Evolutionary conservation across 2,113 vertebrate genomes (phyloP).

Genomic region (Chloroceryle aenea): DNA sequence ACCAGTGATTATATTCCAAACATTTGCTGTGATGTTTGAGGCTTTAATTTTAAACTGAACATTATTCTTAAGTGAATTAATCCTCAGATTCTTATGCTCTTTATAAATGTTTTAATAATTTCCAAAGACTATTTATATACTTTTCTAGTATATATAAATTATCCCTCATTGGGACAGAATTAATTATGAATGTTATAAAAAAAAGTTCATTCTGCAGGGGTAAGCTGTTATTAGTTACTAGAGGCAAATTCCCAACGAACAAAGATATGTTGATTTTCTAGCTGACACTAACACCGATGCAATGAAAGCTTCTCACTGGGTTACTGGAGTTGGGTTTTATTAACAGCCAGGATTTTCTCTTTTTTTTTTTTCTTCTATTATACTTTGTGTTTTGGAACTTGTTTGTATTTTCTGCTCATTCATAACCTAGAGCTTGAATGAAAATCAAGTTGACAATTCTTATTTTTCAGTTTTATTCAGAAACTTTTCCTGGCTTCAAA

Average conservation of each 20-base stretch:
- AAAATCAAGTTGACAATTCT: not conserved
- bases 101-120: not conserved
- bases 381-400: not conserved
- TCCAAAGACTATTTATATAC: not conserved
- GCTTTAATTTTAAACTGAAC: slow-evolving; percentile 20
- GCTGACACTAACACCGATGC: not conserved
- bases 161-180: not conserved
- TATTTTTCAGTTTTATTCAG: not conserved
- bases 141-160: not conserved
- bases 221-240: not conserved
- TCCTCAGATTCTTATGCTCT: not conserved
- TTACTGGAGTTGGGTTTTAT: not conserved
- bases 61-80: not conserved
- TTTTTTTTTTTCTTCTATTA: not conserved
- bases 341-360: rapidly evolving
- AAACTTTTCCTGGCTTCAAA: not conserved
- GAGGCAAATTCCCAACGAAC: not conserved
- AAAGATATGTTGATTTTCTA: not conserved
- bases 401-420: not conserved
- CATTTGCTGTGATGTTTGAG: not conserved
- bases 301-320: not conserved
- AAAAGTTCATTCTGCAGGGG: not conserved
- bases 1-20: slow-evolving; percentile 6
- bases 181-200: not conserved
- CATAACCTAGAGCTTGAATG: not conserved